Evolutionary conservation across 2,888 invertebrate genomes (phyloP).

Genomic region (Tenodera sinensis): DNA sequence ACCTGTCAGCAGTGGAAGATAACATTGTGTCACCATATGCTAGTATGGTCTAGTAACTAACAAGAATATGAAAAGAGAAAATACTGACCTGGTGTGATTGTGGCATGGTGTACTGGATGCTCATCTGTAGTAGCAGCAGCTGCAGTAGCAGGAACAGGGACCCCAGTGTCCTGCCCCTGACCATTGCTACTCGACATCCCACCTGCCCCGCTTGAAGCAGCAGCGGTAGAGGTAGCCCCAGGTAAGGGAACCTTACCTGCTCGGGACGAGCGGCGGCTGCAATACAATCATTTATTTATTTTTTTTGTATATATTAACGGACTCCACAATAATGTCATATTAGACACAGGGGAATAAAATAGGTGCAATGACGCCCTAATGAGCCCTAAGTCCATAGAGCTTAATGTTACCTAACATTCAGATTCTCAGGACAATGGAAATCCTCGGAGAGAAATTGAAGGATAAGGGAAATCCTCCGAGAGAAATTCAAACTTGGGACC

Average conservation of each 20-base stretch:
- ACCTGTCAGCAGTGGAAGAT: slow-evolving; percentile 41
- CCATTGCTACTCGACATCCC: slow-evolving; percentile 17
- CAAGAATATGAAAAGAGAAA: too few relatives aligned
- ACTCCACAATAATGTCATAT: too few relatives aligned
- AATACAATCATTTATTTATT: too few relatives aligned
- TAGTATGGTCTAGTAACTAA: not conserved
- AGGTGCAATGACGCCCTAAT: too few relatives aligned
- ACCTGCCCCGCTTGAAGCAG: slow-evolving; percentile 26
- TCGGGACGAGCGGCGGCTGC: slow-evolving; percentile 50
- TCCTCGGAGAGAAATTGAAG: too few relatives aligned
- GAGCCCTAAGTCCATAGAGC: too few relatives aligned
- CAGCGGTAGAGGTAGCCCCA: slow-evolving; percentile 26
- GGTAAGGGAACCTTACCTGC: slow-evolving; percentile 41
- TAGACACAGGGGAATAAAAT: too few relatives aligned
- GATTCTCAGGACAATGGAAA: too few relatives aligned
- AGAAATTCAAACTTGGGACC: too few relatives aligned
- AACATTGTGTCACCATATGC: not conserved
- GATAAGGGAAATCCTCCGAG: too few relatives aligned
- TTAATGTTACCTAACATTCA: too few relatives aligned
- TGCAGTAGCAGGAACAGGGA: slow-evolving; percentile 11
- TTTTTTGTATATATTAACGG: too few relatives aligned
- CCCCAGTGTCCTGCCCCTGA: slow-evolving; percentile 23
- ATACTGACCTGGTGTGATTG: not conserved
- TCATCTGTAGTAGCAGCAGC: slow-evolving; percentile 19
- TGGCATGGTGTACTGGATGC: not conserved